Evolutionary conservation across 2,888 invertebrate genomes (phyloP).

Genomic region (Mythimna albipuncta): DNA sequence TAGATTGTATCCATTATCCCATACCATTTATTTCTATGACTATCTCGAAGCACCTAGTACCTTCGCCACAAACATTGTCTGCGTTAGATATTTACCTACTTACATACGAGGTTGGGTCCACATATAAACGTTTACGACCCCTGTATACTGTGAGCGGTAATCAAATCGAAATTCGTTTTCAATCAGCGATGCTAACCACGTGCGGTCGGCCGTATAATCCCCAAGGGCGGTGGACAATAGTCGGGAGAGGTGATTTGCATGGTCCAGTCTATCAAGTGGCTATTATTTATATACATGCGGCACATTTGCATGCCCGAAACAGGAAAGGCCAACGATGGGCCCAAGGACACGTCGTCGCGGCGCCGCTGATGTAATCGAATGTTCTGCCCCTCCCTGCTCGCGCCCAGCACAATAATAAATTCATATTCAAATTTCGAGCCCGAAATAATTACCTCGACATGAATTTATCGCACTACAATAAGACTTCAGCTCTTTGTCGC

Average conservation of each 20-base stretch:
- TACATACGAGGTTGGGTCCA: conserved; percentile 53
- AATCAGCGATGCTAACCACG: conserved; percentile 84
- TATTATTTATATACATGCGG: conserved; percentile 80
- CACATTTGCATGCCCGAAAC: conserved; percentile 87
- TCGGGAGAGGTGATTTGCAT: conserved; percentile 86
- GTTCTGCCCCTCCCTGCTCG: conserved; percentile 70
- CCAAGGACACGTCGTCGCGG: conserved; percentile 77
- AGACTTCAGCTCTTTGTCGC: conserved; percentile 73
- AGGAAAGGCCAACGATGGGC: conserved; percentile 70
- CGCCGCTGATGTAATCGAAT: conserved; percentile 86
- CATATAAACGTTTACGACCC: conserved; percentile 72
- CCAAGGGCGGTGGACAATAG: conserved; percentile 88
- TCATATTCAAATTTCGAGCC: conserved; percentile 84
- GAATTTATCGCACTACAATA: conserved; percentile 77
- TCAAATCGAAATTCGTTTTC: conserved; percentile 82
- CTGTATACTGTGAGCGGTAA: conserved; percentile 72
- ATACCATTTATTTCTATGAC: conserved; percentile 68
- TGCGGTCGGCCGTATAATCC: conserved; percentile 81
- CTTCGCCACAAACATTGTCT: conserved; percentile 52
- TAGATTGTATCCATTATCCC: conserved; percentile 69
- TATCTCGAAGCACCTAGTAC: conserved; percentile 62
- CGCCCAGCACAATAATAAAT: conserved; percentile 76
- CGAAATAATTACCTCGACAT: conserved; percentile 79
- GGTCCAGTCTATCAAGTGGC: conserved; percentile 74
- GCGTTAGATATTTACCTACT: conserved; percentile 55